Conservation (phyloP, 2,113 vertebrate species). For the Puma concolor region DNA sequence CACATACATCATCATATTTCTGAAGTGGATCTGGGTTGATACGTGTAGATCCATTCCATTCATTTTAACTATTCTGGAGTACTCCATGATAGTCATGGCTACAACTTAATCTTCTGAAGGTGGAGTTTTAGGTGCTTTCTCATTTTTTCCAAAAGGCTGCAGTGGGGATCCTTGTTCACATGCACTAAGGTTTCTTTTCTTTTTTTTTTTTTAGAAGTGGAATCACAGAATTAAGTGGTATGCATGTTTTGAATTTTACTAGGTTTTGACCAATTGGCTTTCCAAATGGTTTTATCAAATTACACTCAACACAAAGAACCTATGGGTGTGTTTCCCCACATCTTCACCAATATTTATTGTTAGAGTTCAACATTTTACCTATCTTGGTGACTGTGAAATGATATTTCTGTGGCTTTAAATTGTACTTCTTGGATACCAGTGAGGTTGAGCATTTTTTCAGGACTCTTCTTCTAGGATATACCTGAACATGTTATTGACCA, state of each 20-base stretch:
- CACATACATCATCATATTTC: background rate
- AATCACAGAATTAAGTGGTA: background rate
- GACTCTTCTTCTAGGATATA: background rate
- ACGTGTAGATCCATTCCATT: background rate
- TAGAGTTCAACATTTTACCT: background rate
- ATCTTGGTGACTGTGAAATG: background rate
- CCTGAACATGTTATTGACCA: background rate
- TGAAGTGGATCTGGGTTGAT: background rate
- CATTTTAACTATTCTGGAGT: background rate
- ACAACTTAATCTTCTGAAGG: background rate
- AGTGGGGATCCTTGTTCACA: background rate
- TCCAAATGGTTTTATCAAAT: background rate
- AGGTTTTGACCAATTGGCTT: background rate
- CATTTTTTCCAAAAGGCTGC: background rate
- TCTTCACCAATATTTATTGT: background rate
- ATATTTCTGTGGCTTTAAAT: background rate
- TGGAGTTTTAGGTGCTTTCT: background rate
- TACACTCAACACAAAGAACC: background rate
- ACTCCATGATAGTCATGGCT: background rate
- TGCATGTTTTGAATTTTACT: background rate
- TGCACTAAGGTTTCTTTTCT: background rate
- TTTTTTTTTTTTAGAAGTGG: background rate
- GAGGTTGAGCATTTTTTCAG: background rate
- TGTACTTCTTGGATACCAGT: background rate
- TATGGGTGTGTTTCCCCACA: background rate